Conservation (phyloP, 2,888 invertebrate species). For the Agriotes lineatus region DNA sequence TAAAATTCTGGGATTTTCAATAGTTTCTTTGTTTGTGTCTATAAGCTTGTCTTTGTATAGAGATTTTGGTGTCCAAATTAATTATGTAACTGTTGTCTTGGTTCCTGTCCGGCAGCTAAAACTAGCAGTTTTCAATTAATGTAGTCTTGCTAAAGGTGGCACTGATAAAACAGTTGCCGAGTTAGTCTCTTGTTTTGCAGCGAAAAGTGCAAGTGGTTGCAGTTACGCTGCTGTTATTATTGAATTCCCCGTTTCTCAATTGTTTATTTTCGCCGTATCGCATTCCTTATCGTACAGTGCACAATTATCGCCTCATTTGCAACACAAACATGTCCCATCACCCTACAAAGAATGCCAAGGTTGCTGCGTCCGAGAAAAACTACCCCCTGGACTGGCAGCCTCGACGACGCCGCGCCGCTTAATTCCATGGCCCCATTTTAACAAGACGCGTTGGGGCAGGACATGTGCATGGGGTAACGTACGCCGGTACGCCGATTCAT, state of each 20-base stretch:
- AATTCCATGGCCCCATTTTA: constrained; percentile 21
- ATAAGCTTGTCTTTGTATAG: background rate
- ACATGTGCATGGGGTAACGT: constrained; percentile 22
- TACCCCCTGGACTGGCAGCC: too few relatives aligned
- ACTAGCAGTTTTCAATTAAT: too few relatives aligned
- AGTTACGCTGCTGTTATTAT: background rate
- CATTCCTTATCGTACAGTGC: background rate
- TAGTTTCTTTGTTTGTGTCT: background rate
- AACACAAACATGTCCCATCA: background rate
- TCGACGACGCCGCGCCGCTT: background rate
- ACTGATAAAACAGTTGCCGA: too few relatives aligned
- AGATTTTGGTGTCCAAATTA: background rate
- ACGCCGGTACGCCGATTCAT: constrained; percentile 49
- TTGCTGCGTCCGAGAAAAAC: background rate
- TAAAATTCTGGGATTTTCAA: background rate
- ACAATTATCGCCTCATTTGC: too few relatives aligned
- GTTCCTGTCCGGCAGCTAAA: too few relatives aligned
- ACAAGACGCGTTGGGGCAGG: constrained; percentile 25
- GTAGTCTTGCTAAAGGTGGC: too few relatives aligned
- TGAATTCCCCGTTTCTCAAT: background rate
- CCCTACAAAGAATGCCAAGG: background rate
- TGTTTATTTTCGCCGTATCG: background rate
- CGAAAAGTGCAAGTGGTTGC: background rate
- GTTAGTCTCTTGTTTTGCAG: background rate
- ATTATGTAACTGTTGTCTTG: too few relatives aligned